Evolutionary conservation across 2,797 vertebrate genomes (phyloP).

Genomic region (Acestrorhynchus altus): DNA sequence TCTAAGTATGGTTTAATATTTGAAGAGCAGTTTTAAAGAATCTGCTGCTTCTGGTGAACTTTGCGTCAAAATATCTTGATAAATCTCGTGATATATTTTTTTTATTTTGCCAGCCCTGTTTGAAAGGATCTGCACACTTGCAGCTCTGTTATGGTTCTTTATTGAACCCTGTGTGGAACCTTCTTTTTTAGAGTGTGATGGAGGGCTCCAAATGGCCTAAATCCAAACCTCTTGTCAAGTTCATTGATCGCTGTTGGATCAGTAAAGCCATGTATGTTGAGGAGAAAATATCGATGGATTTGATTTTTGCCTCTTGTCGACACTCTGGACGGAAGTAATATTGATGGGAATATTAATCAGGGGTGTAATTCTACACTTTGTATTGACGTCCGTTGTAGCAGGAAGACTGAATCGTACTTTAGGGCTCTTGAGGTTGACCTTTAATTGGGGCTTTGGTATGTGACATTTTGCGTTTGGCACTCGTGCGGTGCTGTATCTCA

Average conservation of each 20-base stretch:
- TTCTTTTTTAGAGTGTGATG: too few relatives aligned
- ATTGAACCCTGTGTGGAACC: too few relatives aligned
- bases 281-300: neutral
- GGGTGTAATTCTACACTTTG: constrained; percentile 6
- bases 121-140: too few relatives aligned
- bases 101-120: too few relatives aligned
- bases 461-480: constrained; percentile 8
- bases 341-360: constrained; percentile 18
- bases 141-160: too few relatives aligned
- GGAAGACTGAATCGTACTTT: constrained; percentile 8
- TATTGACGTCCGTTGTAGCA: neutral
- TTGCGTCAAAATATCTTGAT: too few relatives aligned
- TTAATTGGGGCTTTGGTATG: constrained; percentile 4
- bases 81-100: too few relatives aligned
- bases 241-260: constrained; percentile 3
- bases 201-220: neutral
- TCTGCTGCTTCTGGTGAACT: too few relatives aligned
- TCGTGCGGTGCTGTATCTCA: neutral
- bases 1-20: too few relatives aligned
- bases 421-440: constrained; percentile 3
- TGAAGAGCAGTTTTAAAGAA: too few relatives aligned
- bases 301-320: neutral
- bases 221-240: neutral
- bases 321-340: neutral
- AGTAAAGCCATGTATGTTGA: constrained; percentile 1